Percentiles rank a stretch among this genome's conserved stretches.
phyloP scores from a whole-genome alignment of 1,140 invertebrate species.

The Drosophila equinoxialis region DNA sequence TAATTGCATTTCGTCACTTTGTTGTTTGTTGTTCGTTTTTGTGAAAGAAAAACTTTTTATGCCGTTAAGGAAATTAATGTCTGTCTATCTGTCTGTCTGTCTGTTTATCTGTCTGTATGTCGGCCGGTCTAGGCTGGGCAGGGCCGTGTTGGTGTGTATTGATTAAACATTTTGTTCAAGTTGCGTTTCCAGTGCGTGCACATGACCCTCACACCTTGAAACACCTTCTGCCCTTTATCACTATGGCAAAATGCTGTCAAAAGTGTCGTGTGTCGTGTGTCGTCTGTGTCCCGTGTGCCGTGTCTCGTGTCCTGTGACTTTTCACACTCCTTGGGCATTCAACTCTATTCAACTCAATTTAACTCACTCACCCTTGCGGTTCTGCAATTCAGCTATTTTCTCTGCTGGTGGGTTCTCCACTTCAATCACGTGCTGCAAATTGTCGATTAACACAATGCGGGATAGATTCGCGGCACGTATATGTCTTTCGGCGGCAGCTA shows the following conservation, averaged over 20 bases:
- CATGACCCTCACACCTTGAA: neutral
- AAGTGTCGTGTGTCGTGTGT: slow-evolving; percentile 39
- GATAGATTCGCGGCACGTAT: slow-evolving; percentile 85
- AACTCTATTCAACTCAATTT: slow-evolving; percentile 11
- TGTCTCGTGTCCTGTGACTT: slow-evolving; percentile 55
- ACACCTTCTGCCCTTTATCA: slow-evolving; percentile 13
- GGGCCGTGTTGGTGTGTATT: slow-evolving; percentile 32
- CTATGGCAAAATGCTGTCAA: slow-evolving; percentile 57
- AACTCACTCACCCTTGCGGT: slow-evolving; percentile 87
- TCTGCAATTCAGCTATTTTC: slow-evolving; percentile 87
- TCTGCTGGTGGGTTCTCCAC: slow-evolving; percentile 89
- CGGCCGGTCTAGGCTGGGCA: slow-evolving; percentile 15
- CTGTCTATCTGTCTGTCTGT: neutral
- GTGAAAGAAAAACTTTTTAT: slow-evolving; percentile 14
- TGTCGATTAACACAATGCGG: slow-evolving; percentile 88
- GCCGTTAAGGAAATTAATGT: slow-evolving; percentile 38
- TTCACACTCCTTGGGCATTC: slow-evolving; percentile 59
- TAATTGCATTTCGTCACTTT: slow-evolving; percentile 10
- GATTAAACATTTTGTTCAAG: slow-evolving; percentile 67
- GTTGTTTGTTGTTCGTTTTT: neutral
- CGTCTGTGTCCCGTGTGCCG: too few species aligned
- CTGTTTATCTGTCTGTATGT: neutral
- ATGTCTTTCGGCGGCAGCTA: slow-evolving; percentile 84
- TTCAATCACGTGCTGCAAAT: slow-evolving; percentile 90
- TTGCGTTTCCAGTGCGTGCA: slow-evolving; percentile 30